Conservation (phyloP, 2,113 vertebrate genomes). For the Accipiter cooperii region DNA sequence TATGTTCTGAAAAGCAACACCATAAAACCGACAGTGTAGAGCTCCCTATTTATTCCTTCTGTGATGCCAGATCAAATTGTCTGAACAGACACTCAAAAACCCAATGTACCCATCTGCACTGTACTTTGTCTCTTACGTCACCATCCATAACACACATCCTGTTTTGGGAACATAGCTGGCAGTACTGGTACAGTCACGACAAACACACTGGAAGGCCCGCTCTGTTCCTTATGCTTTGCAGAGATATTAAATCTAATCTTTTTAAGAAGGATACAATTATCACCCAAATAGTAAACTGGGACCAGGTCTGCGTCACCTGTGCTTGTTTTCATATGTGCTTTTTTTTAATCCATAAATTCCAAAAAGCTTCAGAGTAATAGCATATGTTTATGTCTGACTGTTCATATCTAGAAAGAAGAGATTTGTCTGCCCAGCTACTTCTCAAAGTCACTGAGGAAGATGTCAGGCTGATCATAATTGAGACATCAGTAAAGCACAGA, state of each 20-base stretch:
- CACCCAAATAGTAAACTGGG: background rate
- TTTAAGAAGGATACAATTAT: background rate
- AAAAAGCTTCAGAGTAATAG: background rate
- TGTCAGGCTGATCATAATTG: background rate
- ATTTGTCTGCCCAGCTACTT: background rate
- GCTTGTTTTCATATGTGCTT: background rate
- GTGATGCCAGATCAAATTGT: background rate
- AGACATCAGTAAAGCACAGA: background rate
- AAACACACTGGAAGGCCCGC: background rate
- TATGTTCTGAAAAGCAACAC: background rate
- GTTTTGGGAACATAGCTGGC: background rate
- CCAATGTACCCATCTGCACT: background rate
- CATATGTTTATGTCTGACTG: background rate
- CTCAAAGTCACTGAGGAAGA: background rate
- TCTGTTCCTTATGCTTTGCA: background rate
- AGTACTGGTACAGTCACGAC: background rate
- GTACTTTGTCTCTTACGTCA: background rate
- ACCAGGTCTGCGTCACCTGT: background rate
- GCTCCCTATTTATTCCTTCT: background rate
- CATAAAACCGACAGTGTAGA: background rate
- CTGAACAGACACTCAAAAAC: background rate
- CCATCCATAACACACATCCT: background rate
- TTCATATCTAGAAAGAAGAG: background rate
- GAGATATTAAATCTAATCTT: background rate
- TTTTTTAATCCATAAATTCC: background rate